Evolutionary conservation across 1,140 invertebrate species (phyloP).

Genomic region (Gerris buenoi): DNA sequence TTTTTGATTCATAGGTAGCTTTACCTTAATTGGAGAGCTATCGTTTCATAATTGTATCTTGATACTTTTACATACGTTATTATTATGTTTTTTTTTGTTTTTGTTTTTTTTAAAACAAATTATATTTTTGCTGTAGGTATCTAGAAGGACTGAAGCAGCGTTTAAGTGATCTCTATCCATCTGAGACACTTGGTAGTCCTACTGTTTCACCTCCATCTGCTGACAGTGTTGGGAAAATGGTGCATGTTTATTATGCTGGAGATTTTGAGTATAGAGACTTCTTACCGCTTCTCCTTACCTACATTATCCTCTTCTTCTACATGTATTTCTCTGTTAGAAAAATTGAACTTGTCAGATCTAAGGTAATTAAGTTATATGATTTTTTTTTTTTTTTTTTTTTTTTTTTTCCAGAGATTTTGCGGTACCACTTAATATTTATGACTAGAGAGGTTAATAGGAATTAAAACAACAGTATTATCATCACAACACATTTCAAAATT

Average conservation of each 20-base stretch:
- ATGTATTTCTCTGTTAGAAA: conserved; percentile 90
- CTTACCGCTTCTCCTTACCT: conserved; percentile 66
- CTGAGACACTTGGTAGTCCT: conserved; percentile 21
- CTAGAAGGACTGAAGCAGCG: conserved; percentile 54
- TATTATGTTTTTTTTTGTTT: too few species aligned
- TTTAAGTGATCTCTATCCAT: conserved; percentile 50
- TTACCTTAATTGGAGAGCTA: too few species aligned
- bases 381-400: background rate
- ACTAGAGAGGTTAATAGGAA: too few species aligned
- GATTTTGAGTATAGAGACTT: conserved; percentile 76
- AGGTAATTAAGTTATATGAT: conserved; percentile 30
- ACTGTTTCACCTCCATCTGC: conserved; percentile 32
- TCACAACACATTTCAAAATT: too few species aligned
- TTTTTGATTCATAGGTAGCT: too few species aligned
- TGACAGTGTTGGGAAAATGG: conserved; percentile 21
- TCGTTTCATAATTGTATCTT: too few species aligned
- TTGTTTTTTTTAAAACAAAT: too few species aligned
- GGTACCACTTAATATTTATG: too few species aligned
- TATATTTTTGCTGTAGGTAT: too few species aligned
- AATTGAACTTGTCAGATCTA: conserved; percentile 84
- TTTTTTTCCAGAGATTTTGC: too few species aligned
- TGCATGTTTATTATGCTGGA: conserved; percentile 71
- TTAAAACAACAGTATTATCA: too few species aligned
- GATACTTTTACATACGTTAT: too few species aligned
- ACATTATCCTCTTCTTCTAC: conserved; percentile 74